Base-by-base conservation (phyloP, 2,797 vertebrate species). In the Odontamblyopus lacepedii region DNA sequence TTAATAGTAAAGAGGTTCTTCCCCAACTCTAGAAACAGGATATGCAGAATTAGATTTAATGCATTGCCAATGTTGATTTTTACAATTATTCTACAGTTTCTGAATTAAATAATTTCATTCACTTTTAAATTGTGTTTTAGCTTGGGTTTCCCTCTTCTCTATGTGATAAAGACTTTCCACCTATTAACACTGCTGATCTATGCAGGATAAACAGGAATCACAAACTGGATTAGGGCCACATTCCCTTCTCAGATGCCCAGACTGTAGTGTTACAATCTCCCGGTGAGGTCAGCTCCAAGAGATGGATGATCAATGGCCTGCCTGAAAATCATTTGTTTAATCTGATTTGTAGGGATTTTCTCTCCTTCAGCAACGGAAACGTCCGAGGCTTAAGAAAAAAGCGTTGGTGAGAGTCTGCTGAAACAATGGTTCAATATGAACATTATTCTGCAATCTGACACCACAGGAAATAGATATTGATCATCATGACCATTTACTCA, bases 401-500 rank as follows among this genome's bases (percentile, higher is more conserved):
- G 82, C 26, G 87, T 86, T 72, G 81, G 79, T 90, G 88, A 73
- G 79, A 91, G 91, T 87, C 85, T 90, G 87, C 85, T 91, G 88
- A 93, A 91, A 91, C 88, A 85, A 86, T 81, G 89, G 90, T 90
- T 92, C 91, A 93, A 92, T 93, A 92, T 87, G 87, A 83, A 91
- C 90, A 92, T 92, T 91, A 93, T 92, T 93, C 91, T 93, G 93
- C 87, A 93, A 94, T 83, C 83, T 66, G 86, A 93, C 88, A 90
- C 92, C 79, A 87, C 92, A 94, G 86, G 93, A 94, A 93, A 88
- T 89, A 91, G 88, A 89, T 91, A 86, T 78, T 90, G 91, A 91
- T 94, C 90, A 93, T 78, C 78, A 88, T 91, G 72, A 87, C 88
- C 76, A 85, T 91, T 88, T 92, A 89, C 88, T 89, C 87, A 87